Evolutionary conservation across 2,797 vertebrate species (phyloP), one percentile per base, ranked within the genome.

Genomic region (Chanos chanos): DNA sequence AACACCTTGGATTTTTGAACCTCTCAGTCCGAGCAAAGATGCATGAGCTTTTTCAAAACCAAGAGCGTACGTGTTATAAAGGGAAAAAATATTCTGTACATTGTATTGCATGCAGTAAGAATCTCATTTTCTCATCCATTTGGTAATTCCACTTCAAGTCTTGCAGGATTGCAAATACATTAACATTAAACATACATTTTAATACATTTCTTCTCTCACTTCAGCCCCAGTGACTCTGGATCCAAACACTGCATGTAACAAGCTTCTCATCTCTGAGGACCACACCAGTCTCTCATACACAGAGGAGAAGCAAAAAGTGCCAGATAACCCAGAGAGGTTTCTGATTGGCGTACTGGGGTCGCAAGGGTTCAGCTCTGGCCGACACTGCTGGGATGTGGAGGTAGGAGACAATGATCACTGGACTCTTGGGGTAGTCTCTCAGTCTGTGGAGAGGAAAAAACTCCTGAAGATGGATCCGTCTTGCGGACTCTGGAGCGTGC

Each of bases 351-450:
- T 74, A 21, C n/a, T 70, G n/a, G 67, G 30, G n/a, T 40, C 49
- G 3, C 53, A 64, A n/a, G 39, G 71, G 27, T 66, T 66, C 27
- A 64, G 24, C 12, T 63, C 63, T 21, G 70, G 70, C 40, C 28
- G 60, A 15, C 70, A 68, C 50, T 60, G 54, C 60, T 72, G 70
- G 70, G 64, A 72, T 25, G 60, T 72, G 4, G 70, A 55, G 25
- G 70, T 72, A n/a, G 28, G 70, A 10, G 15, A 64, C 49, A 72
- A 60, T 8, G 0, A 55, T 6, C 3, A 36, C 60, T 72, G 70
- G 70, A 72, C 49, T 0, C 15, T 72, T 13, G 70, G 70, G 1
- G 55, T 72, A 12, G 25, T 72, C 8, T 55, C 57, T 4, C 48
- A 64, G 12, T 67, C 36, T 0, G 55, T 72, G 3, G 13, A 68